Conservation (phyloP, 2,888 invertebrate genomes). For the Elmis aenea region DNA sequence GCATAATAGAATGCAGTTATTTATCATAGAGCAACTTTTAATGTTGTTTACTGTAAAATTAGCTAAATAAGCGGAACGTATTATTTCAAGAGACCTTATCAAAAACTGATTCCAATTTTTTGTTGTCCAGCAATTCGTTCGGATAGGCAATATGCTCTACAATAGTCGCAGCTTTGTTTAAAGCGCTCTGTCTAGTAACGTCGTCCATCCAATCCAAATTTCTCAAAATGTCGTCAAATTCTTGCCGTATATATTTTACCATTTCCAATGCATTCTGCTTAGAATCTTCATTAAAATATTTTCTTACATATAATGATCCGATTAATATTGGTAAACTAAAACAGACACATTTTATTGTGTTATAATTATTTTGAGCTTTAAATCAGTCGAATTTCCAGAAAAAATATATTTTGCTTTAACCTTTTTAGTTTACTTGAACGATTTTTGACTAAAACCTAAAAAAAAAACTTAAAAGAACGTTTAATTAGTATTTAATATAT, state of each 20-base stretch:
- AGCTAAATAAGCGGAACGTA: background rate
- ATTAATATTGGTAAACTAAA: slow-evolving; percentile 60
- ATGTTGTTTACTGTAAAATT: background rate
- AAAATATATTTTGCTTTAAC: too few relatives aligned
- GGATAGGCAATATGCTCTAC: slow-evolving; percentile 28
- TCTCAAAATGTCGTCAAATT: slow-evolving; percentile 25
- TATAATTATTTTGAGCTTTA: too few relatives aligned
- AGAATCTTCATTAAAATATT: slow-evolving; percentile 34
- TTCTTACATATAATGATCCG: slow-evolving; percentile 72
- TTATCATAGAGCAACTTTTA: background rate
- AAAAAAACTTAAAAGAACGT: too few relatives aligned
- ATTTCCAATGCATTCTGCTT: slow-evolving; percentile 23
- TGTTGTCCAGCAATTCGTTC: slow-evolving; percentile 27
- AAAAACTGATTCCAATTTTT: slow-evolving; percentile 23
- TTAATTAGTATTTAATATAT: too few relatives aligned
- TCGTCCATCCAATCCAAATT: slow-evolving; percentile 29
- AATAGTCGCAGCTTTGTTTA: slow-evolving; percentile 25
- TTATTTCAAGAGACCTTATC: slow-evolving; percentile 42
- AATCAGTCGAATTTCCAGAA: too few relatives aligned
- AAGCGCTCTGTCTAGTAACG: slow-evolving; percentile 22
- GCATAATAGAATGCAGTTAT: slow-evolving; percentile 11
- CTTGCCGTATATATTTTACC: slow-evolving; percentile 23
- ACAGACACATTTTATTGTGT: background rate
- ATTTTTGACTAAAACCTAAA: too few relatives aligned
- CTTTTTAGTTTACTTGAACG: too few relatives aligned